phyloP scores from a whole-genome alignment of 2,113 vertebrate species.

The Elephas maximus region DNA sequence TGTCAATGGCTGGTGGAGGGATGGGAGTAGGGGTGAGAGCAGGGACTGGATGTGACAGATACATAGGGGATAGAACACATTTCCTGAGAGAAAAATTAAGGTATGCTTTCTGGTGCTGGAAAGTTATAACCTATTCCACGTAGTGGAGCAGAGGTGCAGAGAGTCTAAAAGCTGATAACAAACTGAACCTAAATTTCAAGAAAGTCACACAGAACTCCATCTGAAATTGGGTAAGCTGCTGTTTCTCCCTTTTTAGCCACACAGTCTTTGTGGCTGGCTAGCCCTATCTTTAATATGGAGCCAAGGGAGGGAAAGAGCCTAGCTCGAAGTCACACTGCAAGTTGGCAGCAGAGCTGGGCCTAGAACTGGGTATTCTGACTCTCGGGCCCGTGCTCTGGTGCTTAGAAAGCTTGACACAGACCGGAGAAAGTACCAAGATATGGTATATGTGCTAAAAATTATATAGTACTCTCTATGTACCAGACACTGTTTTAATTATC shows the following conservation, averaged over 20 bases:
- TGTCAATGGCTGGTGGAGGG: not conserved
- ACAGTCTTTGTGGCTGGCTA: not conserved
- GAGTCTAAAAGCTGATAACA: not conserved
- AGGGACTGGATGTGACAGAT: not conserved
- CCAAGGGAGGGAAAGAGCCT: not conserved
- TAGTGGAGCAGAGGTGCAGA: not conserved
- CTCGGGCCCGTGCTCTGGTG: not conserved
- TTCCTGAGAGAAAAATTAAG: not conserved
- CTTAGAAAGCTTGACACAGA: not conserved
- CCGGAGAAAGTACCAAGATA: not conserved
- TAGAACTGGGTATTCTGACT: not conserved
- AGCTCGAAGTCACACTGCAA: not conserved
- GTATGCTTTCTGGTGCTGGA: not conserved
- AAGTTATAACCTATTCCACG: not conserved
- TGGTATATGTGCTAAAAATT: not conserved
- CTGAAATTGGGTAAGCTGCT: not conserved
- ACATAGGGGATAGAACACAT: not conserved
- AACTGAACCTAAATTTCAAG: not conserved
- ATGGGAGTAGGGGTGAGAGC: rapidly evolving
- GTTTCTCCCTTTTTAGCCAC: not conserved
- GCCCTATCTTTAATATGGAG: not conserved
- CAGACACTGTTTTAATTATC: not conserved
- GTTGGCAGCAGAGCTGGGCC: not conserved
- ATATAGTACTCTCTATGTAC: not conserved
- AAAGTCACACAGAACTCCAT: not conserved